Evolutionary conservation across 2,113 vertebrate species (phyloP).

Genomic region (Strigops habroptila): DNA sequence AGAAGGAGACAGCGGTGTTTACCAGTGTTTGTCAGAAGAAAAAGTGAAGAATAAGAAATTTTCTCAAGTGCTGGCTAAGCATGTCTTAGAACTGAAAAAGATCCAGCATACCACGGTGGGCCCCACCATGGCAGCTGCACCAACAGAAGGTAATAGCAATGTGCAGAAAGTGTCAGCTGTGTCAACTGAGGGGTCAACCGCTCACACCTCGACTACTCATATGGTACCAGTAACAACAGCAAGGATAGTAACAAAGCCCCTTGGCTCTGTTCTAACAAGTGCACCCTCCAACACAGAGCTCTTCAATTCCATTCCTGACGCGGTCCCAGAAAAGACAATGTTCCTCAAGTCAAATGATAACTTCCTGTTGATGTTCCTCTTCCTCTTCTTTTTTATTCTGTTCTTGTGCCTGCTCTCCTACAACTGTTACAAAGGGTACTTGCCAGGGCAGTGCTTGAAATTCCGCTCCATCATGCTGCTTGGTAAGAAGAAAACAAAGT

Average conservation of each 20-base stretch:
- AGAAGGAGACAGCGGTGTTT: conserved; percentile 84
- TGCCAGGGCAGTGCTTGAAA: conserved; percentile 88
- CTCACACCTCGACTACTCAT: conserved; percentile 56
- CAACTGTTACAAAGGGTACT: conserved; percentile 95
- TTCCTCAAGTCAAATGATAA: conserved; percentile 87
- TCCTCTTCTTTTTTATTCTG: conserved; percentile 89
- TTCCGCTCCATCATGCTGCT: conserved; percentile 83
- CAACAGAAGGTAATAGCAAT: conserved; percentile 76
- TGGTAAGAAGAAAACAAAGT: conserved; percentile 80
- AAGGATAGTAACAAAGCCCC: conserved; percentile 71
- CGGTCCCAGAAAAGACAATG: conserved; percentile 76
- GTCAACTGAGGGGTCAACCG: conserved; percentile 55
- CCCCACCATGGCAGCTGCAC: neutral
- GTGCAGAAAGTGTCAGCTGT: conserved; percentile 52
- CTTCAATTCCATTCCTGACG: conserved; percentile 70
- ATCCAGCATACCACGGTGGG: conserved; percentile 1
- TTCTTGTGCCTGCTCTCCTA: conserved; percentile 85
- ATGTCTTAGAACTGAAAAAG: conserved; percentile 79
- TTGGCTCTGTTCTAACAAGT: conserved; percentile 63
- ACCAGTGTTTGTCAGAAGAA: conserved; percentile 90
- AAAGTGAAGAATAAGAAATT: conserved; percentile 81
- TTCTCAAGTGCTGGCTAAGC: conserved; percentile 81
- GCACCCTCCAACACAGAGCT: conserved; percentile 64
- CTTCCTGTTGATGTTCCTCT: conserved; percentile 85
- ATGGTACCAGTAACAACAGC: conserved; percentile 59